Base-by-base conservation (phyloP, 2,888 invertebrate genomes). In the Amiota communis region DNA sequence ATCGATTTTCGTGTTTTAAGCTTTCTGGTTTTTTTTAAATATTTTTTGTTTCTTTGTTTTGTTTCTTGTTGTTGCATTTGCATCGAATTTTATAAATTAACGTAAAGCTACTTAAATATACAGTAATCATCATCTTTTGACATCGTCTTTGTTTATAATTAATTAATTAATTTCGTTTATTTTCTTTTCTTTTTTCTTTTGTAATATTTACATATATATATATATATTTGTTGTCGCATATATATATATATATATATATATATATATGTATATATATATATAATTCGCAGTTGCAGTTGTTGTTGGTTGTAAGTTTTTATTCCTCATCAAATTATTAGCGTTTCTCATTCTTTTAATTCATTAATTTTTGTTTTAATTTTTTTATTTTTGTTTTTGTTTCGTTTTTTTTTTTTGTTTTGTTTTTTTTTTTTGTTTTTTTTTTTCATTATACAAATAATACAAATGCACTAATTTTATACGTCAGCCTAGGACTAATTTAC, bases 381-480 rank as follows among this genome's bases (percentile, higher is more conserved):
- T 36, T 36, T 36, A n/a, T n/a, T 72, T 59, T 71, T 78, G 76
- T 74, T 70, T 74, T 72, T 76, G 69, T 70, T 53, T 36, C 61
- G 23, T 23, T 72, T 68, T 61, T 56, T 13, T 69, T 57, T 70
- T 69, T 74, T 71, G 36, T 72, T 72, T 72, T 71, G 74, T 75
- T 72, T 36, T 36, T 36, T 6, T 36, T 36, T 36, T 6, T 36
- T 36, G 1, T 11, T 53, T 13, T 51, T 17, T 53, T 8, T 57
- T 72, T 77, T 81, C 76, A 81, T 85, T 80, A 81, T 86, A 87
- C 82, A 87, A 87, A 86, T 87, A 83, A 86, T 87, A 87, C 80
- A 87, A 87, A 87, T 87, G 85, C 79, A 80, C 80, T 81, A 82
- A 79, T 71, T 70, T 74, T 79, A 78, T 78, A 77, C 75, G 75